Evolutionary conservation across 2,888 invertebrate genomes (phyloP), one percentile per base, ranked within the genome.

Genomic region (Andrena flavipes): DNA sequence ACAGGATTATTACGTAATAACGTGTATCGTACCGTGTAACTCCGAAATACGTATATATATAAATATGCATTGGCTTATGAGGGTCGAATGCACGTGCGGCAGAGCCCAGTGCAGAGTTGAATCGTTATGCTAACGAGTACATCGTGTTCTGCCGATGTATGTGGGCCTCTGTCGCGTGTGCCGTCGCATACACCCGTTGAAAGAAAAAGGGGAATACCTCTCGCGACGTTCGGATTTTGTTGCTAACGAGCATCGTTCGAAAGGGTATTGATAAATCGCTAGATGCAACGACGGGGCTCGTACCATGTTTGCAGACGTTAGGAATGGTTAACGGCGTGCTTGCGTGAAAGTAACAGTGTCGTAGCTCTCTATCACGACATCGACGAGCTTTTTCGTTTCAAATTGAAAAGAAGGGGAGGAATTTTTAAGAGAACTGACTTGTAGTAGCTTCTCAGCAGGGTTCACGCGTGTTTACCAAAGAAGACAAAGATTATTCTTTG

Each of bases 1-100:
- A 90, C 89, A 85, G 84, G 88, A 90, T 90, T 90, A 90, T 87
- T 88, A 85, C 84, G 84, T 90, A 87, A 86, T 89, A 90, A 87
- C 86, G 87, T 82, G 80, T 87, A 89, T 85, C 80, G 82, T 83
- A 62, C 69, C 76, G 72, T 77, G 80, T 74, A 82, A 76, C 86
- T 80, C 65, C 70, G 86, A 87, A 87, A 88, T 84, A 84, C 86
- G 89, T 88, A 88, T 87, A 88, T 86, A 89, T 87, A 88, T 88
- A 88, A 88, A 88, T 87, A 88, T 86, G 88, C 86, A 86, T 87
- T 79, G 84, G 84, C 82, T 87, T 81, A 79, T 68, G 82, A 77
- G 84, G 75, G 82, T 82, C 72, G 82, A 88, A 86, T 76, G 76
- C 86, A 82, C 84, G 83, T 73, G 85, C 68, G 74, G 73, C 70